A percentile compares a stretch with the other conserved stretches of the same genome.
Evolutionary conservation across 1,140 invertebrate genomes (phyloP).

Genomic region (Cardiocondyla obscurior): DNA sequence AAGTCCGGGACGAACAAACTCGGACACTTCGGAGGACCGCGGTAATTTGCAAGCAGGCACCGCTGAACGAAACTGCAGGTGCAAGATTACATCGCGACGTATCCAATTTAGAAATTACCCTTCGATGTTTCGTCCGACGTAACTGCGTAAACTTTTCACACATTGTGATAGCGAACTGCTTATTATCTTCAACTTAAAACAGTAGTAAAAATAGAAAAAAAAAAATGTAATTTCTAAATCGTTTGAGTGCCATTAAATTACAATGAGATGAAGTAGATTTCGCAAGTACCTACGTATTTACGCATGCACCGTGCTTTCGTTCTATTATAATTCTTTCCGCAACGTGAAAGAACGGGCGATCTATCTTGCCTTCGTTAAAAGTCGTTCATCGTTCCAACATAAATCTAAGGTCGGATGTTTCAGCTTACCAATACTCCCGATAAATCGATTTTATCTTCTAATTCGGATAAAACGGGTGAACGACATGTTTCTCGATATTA

Average conservation of each 20-base stretch:
- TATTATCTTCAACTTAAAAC: not conserved
- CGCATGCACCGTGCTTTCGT: not conserved
- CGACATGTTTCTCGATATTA: not conserved
- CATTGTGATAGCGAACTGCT: too few species aligned
- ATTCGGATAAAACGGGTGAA: slow-evolving; percentile 15
- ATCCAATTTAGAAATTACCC: not conserved
- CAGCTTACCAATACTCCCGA: slow-evolving; percentile 49
- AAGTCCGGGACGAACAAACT: slow-evolving; percentile 39
- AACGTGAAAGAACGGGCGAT: slow-evolving; percentile 22
- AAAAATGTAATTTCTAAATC: slow-evolving; percentile 41
- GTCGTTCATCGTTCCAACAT: slow-evolving; percentile 58
- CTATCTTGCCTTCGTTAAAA: slow-evolving; percentile 61
- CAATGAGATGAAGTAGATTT: slow-evolving; percentile 49
- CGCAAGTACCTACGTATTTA: not conserved
- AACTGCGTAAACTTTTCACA: not conserved
- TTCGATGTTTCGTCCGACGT: not conserved
- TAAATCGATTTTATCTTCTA: slow-evolving; percentile 51
- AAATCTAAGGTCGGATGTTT: slow-evolving; percentile 54
- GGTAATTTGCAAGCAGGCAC: slow-evolving; percentile 68
- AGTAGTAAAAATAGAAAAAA: too few species aligned
- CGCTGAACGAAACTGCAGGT: slow-evolving; percentile 9
- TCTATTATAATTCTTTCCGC: not conserved
- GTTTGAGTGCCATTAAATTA: slow-evolving; percentile 56
- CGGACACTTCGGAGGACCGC: slow-evolving; percentile 44
- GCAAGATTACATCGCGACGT: slow-evolving; percentile 37